Percentiles rank a stretch among this genome's conserved stretches.
These are phyloP conservation scores for Ephydatia muelleri DNA, from an alignment of 37 sponge, comb jelly and placozoan species.

Conservation along the genomic window DNA sequence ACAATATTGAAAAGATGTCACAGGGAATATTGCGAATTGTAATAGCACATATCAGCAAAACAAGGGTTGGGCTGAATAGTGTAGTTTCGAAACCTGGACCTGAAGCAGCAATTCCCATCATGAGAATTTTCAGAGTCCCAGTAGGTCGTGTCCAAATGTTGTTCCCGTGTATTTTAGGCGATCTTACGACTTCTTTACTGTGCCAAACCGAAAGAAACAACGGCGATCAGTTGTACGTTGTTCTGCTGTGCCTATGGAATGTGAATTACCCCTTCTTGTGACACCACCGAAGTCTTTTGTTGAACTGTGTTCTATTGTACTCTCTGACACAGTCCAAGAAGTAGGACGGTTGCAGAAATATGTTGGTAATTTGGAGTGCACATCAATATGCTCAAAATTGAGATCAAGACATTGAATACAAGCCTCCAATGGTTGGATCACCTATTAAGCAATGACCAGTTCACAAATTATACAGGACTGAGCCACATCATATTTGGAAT, in stretches of 20 bases:
- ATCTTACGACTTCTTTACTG: neutral
- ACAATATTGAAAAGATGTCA: conserved; percentile 20
- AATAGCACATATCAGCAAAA: conserved; percentile 9
- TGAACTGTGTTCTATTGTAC: too few species aligned
- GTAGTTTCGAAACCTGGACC: conserved; percentile 6
- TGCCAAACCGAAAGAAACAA: too few species aligned
- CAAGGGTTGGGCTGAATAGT: neutral
- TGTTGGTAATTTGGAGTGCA: neutral
- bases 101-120: conserved; percentile 25
- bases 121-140: conserved; percentile 21
- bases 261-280: too few species aligned
- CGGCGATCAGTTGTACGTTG: too few species aligned
- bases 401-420: conserved; percentile 9
- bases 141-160: neutral
- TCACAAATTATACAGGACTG: conserved; percentile 18
- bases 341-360: conserved; percentile 8
- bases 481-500: neutral
- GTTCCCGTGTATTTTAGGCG: conserved; percentile 12
- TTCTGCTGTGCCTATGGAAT: too few species aligned
- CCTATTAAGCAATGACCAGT: conserved; percentile 1
- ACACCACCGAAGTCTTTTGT: too few species aligned
- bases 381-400: conserved; percentile 5
- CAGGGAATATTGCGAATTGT: conserved; percentile 1
- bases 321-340: neutral
- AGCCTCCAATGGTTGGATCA: conserved; percentile 25